Percentiles rank a stretch among this genome's conserved stretches.
Evolutionary conservation across 2,797 vertebrate genomes (phyloP).

Genomic region (Myotis daubentonii): DNA sequence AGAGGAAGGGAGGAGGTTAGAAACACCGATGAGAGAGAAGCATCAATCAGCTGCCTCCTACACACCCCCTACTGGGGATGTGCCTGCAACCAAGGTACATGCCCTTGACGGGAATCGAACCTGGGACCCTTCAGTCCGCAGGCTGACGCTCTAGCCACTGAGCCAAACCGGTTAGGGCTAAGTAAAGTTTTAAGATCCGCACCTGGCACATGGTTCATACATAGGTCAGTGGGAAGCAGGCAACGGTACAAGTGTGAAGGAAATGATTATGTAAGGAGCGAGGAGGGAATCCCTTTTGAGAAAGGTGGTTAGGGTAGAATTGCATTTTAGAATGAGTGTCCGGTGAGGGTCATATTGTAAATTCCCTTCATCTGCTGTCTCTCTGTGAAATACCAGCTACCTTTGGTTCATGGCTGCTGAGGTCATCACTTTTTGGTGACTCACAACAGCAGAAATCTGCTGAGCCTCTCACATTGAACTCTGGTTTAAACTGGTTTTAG

Average conservation of each 20-base stretch:
- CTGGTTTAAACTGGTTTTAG: constrained; percentile 69
- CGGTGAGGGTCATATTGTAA: background rate
- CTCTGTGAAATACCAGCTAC: constrained; percentile 29
- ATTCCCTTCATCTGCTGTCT: background rate
- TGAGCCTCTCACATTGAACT: constrained; percentile 37
- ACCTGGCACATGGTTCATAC: background rate
- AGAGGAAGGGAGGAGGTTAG: too few species aligned
- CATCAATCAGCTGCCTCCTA: too few species aligned
- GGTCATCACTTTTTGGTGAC: constrained; percentile 57
- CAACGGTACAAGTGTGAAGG: background rate
- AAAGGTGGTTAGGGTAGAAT: background rate
- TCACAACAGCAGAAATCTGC: constrained; percentile 61
- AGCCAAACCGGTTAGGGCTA: background rate
- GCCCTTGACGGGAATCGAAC: too few species aligned
- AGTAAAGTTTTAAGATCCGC: background rate
- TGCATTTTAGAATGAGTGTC: background rate
- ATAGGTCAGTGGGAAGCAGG: background rate
- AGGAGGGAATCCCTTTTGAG: background rate
- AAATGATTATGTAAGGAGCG: background rate
- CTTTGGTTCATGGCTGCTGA: constrained; percentile 63
- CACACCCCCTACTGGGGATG: too few species aligned
- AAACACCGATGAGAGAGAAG: too few species aligned
- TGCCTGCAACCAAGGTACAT: too few species aligned
- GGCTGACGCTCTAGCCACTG: too few species aligned
- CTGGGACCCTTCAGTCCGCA: too few species aligned